A percentile compares a stretch with the other conserved stretches of the same genome.
These are phyloP conservation scores for Araneus ventricosus DNA, from an alignment of 1,140 invertebrate genomes.

Conservation along the genomic window DNA sequence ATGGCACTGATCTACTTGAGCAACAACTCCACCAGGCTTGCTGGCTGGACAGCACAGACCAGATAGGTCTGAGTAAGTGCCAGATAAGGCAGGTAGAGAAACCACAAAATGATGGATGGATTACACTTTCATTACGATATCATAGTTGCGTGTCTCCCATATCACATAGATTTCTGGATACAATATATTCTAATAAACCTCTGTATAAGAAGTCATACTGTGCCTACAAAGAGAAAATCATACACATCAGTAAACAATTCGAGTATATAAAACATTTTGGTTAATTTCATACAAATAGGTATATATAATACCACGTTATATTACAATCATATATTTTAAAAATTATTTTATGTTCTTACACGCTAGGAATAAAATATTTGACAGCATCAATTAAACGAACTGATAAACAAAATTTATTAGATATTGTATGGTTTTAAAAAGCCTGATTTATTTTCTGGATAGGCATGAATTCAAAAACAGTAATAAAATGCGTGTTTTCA, in stretches of 20 bases:
- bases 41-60: slow-evolving; percentile 72
- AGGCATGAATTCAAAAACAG: no score
- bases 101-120: slow-evolving; percentile 73
- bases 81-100: slow-evolving; percentile 71
- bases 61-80: slow-evolving; percentile 54
- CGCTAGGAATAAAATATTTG: no score
- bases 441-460: no score
- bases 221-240: slow-evolving; percentile 83
- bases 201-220: slow-evolving; percentile 95
- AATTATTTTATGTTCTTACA: no score
- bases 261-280: neutral
- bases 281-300: no score
- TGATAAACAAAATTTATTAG: no score
- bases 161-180: slow-evolving; percentile 81
- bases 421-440: no score
- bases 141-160: slow-evolving; percentile 78
- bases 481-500: no score
- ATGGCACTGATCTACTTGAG: slow-evolving; percentile 74
- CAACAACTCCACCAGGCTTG: slow-evolving; percentile 68
- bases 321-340: no score
- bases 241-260: neutral
- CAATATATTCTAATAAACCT: slow-evolving; percentile 93
- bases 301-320: no score
- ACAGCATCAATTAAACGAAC: no score
- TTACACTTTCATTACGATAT: slow-evolving; percentile 53